Evolutionary conservation across 2,888 invertebrate species (phyloP).

Genomic region (Dendrolimus pini): DNA sequence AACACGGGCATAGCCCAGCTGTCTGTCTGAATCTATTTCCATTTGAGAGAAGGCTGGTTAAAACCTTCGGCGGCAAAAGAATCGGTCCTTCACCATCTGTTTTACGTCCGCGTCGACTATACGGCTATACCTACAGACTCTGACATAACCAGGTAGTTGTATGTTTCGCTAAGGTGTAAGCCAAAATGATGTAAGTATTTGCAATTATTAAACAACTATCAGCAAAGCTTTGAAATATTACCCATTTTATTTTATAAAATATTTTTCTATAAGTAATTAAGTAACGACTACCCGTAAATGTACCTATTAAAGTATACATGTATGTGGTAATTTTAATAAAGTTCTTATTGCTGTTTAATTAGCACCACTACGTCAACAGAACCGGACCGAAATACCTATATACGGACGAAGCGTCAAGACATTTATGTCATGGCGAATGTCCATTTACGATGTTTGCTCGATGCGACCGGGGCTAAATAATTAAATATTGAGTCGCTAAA

Average conservation of each 20-base stretch:
- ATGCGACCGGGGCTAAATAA: slow-evolving; percentile 24
- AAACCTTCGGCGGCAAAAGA: too few relatives aligned
- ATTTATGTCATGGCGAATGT: slow-evolving; percentile 55
- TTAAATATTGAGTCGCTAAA: slow-evolving; percentile 36
- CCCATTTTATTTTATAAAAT: not conserved
- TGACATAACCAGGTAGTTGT: too few relatives aligned
- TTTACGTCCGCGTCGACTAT: too few relatives aligned
- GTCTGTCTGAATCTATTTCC: too few relatives aligned
- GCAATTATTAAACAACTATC: too few relatives aligned
- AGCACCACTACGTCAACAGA: slow-evolving; percentile 42
- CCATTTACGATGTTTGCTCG: slow-evolving; percentile 29
- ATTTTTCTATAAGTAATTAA: slow-evolving; percentile 18
- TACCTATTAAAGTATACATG: slow-evolving; percentile 12
- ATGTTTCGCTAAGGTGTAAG: too few relatives aligned
- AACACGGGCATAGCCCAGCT: too few relatives aligned
- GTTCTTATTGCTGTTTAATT: slow-evolving; percentile 55
- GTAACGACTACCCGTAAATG: slow-evolving; percentile 27
- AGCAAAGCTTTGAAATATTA: too few relatives aligned
- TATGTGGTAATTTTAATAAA: slow-evolving; percentile 40
- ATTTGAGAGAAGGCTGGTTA: too few relatives aligned
- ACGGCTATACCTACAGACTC: too few relatives aligned
- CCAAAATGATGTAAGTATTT: too few relatives aligned
- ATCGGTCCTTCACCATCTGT: too few relatives aligned
- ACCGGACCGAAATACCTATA: slow-evolving; percentile 17
- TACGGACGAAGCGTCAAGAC: slow-evolving; percentile 16